Evolutionary conservation across 2,888 invertebrate species (phyloP), one percentile per base, ranked within the genome.

Genomic region (Pemphredon lugubris): DNA sequence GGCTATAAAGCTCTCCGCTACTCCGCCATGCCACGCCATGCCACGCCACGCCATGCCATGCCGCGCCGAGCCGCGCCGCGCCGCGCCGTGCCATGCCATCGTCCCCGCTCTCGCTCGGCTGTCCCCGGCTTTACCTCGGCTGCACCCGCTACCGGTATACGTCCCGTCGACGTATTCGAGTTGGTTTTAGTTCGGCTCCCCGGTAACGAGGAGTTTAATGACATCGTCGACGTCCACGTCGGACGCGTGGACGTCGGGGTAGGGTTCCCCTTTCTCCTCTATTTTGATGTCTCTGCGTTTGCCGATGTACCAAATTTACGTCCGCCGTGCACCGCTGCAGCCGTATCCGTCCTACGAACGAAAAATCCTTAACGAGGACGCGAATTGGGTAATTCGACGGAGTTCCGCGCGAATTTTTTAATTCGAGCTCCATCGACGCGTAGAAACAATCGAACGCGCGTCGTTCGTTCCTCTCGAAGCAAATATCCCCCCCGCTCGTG

Each of bases 151-250:
- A 40, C 42, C 48, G 40, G 69, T 55, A 63, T 68, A 45, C 37
- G n/a, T n/a, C n/a, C n/a, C 57, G 55, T 39, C 54, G 42, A 54
- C 48, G 60, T 32, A n/a, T 13, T 50, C 55, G 77, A 75, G 76
- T 80, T 76, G 78, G 78, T 76, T 71, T n/a, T 63, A 70, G 60
- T 50, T 77, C 77, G 70, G 64, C 68, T 70, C 55, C 73, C 68
- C 73, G n/a, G 79, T 88, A 88, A 88, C 88, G 87, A 88, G 88
- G 83, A 88, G 87, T 89, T 88, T 89, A 89, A 89, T 89, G 88
- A 87, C 88, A 89, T 86, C 84, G 86, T 84, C 87, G 86, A 87
- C 87, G 85, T 86, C 86, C 81, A 73, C 65, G 72, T 72, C 72
- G 65, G 82, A 74, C 84, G 83, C 84, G 84, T 83, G 84, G 75